phyloP scores from a whole-genome alignment of 1,140 invertebrate species.

The Stratiolaelaps scimitus region DNA sequence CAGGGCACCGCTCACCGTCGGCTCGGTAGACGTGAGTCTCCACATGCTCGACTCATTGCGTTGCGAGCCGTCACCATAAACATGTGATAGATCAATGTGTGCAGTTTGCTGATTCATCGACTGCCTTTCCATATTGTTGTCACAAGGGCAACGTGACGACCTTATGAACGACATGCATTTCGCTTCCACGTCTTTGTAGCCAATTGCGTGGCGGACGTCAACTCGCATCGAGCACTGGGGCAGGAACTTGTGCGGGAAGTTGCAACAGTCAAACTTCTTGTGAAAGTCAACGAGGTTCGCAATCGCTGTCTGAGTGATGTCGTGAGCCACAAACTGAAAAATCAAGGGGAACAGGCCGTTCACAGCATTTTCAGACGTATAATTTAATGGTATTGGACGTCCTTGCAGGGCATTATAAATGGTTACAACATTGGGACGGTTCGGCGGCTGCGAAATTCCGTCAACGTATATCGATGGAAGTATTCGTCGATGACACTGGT shows the following conservation, averaged over 20 bases:
- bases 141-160: not conserved
- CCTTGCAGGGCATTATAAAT: not conserved
- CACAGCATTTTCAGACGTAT: slow-evolving; percentile 37
- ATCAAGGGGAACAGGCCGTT: slow-evolving; percentile 35
- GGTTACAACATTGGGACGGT: not conserved
- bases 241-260: not conserved
- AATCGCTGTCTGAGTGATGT: slow-evolving; percentile 33
- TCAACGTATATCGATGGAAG: not conserved
- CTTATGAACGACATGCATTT: not conserved
- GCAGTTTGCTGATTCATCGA: not conserved
- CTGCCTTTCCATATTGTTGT: not conserved
- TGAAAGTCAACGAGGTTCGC: not conserved
- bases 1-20: not conserved
- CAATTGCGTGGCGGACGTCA: not conserved
- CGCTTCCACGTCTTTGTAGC: not conserved
- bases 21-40: not conserved
- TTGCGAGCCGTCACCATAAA: not conserved
- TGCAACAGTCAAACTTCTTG: slow-evolving; percentile 9
- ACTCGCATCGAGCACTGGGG: not conserved
- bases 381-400: slow-evolving; percentile 32
- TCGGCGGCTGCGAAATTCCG: not conserved
- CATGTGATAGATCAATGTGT: not conserved
- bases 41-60: not conserved
- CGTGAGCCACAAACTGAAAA: slow-evolving; percentile 33
- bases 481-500: slow-evolving; percentile 1